A percentile compares a stretch with the other conserved stretches of the same genome.
These are phyloP conservation scores for Anthoptus insignis DNA, from an alignment of 2,888 invertebrate genomes.

Conservation along the genomic window DNA sequence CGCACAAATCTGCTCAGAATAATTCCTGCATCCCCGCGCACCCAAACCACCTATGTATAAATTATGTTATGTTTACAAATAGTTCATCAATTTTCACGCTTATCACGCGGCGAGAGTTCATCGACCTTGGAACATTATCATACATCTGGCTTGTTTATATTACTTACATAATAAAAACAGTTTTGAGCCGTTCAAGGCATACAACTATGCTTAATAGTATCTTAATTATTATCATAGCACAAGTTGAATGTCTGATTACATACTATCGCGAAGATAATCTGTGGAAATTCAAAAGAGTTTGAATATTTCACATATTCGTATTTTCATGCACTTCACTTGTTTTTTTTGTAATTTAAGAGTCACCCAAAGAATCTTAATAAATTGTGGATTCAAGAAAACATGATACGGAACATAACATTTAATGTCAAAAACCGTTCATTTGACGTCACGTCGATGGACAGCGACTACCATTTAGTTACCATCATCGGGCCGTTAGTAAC, in stretches of 20 bases:
- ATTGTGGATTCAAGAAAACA: too few species aligned
- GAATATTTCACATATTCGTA: too few species aligned
- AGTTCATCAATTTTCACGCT: slow-evolving; percentile 28
- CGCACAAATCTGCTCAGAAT: too few species aligned
- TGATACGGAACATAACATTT: too few species aligned
- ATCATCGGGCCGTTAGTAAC: too few species aligned
- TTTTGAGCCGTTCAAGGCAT: slow-evolving; percentile 43
- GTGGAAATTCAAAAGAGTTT: slow-evolving; percentile 12
- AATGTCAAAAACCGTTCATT: too few species aligned
- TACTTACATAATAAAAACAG: slow-evolving; percentile 43
- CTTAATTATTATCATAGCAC: slow-evolving; percentile 40
- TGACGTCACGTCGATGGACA: too few species aligned
- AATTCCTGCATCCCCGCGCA: too few species aligned
- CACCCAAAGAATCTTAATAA: too few species aligned
- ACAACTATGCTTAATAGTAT: slow-evolving; percentile 45
- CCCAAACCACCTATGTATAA: slow-evolving; percentile 7
- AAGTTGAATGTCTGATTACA: slow-evolving; percentile 33
- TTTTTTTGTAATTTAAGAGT: too few species aligned
- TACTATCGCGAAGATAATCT: slow-evolving; percentile 13
- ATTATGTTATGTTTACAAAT: slow-evolving; percentile 28
- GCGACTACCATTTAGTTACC: too few species aligned
- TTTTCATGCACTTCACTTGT: too few species aligned
- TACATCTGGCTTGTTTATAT: slow-evolving; percentile 51
- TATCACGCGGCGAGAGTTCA: slow-evolving; percentile 48
- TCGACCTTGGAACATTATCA: slow-evolving; percentile 46